A percentile compares a stretch with the other conserved stretches of the same genome.
Evolutionary conservation across 1,140 invertebrate species (phyloP).

Genomic region (Philotrypesis tridentata): DNA sequence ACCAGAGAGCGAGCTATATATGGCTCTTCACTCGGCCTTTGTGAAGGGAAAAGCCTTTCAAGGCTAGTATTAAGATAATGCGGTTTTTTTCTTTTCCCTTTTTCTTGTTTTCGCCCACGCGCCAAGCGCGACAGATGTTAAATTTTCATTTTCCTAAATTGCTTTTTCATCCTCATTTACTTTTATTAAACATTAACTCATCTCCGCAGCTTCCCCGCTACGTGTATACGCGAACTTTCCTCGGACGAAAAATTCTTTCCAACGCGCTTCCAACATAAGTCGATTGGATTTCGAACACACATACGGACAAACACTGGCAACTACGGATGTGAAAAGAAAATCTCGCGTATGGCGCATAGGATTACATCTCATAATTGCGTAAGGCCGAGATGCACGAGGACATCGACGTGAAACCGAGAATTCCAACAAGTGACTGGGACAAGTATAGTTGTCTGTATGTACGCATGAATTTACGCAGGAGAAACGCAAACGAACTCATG

Average conservation of each 20-base stretch:
- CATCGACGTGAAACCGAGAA: not conserved
- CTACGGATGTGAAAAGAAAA: conserved; percentile 11
- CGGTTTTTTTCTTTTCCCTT: not conserved
- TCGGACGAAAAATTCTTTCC: no score
- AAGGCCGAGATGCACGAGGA: not conserved
- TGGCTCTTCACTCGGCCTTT: not conserved
- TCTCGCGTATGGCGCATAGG: not conserved
- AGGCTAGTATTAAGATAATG: conserved; percentile 10
- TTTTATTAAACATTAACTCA: not conserved
- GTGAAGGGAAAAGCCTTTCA: not conserved
- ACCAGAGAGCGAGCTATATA: not conserved
- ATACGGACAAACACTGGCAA: not conserved
- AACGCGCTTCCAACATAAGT: no score
- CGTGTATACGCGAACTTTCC: no score
- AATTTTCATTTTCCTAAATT: not conserved
- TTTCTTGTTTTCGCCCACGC: not conserved
- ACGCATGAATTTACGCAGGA: not conserved
- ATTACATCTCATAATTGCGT: not conserved
- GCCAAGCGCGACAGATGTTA: not conserved
- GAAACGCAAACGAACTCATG: no score
- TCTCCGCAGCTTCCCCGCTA: no score
- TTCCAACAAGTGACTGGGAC: not conserved
- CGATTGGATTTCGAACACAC: no score
- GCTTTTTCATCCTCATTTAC: not conserved
- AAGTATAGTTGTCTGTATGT: no score